Evolutionary conservation across 2,888 invertebrate species (phyloP).

Genomic region (Chloroclysta siterata): DNA sequence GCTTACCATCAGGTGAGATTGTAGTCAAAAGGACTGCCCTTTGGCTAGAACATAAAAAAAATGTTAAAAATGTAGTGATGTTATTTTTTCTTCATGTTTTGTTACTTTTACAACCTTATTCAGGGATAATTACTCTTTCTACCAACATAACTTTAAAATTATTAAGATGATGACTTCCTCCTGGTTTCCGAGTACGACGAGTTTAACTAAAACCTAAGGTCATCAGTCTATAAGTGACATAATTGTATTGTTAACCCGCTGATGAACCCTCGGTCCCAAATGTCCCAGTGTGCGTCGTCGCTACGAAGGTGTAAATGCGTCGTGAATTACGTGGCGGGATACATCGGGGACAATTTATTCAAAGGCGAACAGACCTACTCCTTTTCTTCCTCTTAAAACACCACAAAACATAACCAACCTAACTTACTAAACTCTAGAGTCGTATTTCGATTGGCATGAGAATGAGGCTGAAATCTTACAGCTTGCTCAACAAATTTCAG

Average conservation of each 20-base stretch:
- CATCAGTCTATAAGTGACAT: background rate
- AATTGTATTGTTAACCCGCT: too few relatives aligned
- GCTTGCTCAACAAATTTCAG: slow-evolving; percentile 11
- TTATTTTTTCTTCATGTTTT: too few relatives aligned
- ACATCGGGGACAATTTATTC: slow-evolving; percentile 78
- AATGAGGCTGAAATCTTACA: slow-evolving; percentile 15
- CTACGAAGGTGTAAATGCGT: slow-evolving; percentile 70
- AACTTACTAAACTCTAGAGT: background rate
- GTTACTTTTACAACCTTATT: too few relatives aligned
- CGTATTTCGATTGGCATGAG: slow-evolving; percentile 15
- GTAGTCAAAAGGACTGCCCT: too few relatives aligned
- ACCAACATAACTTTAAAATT: background rate
- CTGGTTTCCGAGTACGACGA: background rate
- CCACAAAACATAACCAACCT: slow-evolving; percentile 42
- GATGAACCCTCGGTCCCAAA: background rate
- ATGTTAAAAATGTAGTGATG: too few relatives aligned
- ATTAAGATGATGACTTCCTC: background rate
- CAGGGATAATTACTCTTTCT: too few relatives aligned
- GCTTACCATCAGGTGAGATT: too few relatives aligned
- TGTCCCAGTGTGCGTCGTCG: slow-evolving; percentile 51
- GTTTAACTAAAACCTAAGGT: background rate
- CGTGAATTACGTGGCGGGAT: slow-evolving; percentile 73
- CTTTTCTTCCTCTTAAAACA: slow-evolving; percentile 48
- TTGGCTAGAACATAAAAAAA: background rate
- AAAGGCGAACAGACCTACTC: slow-evolving; percentile 54